phyloP scores from a whole-genome alignment of 2,888 invertebrate genomes.

The Cosmia trapezina region DNA sequence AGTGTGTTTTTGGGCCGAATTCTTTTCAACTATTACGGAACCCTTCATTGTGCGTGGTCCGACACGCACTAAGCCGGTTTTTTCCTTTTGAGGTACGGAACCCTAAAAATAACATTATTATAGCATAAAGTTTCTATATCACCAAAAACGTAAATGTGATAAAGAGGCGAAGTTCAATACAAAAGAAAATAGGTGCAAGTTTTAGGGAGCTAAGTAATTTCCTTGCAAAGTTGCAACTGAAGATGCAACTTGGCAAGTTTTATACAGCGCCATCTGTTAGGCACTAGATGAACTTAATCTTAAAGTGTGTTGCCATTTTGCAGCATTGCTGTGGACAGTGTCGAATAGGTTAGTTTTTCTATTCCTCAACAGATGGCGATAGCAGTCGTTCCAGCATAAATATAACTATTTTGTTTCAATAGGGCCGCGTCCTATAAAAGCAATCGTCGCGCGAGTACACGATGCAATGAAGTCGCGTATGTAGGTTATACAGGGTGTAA shows the following conservation, averaged over 20 bases:
- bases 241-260: neutral
- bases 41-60: no score
- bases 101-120: no score
- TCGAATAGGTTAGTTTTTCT: neutral
- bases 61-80: no score
- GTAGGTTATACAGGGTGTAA: no score
- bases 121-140: no score
- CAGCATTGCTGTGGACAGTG: no score
- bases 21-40: no score
- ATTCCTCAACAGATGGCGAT: constrained; percentile 33
- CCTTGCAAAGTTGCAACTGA: neutral
- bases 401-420: neutral
- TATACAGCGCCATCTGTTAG: constrained; percentile 26
- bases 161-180: neutral
- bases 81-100: no score
- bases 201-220: neutral
- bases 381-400: neutral
- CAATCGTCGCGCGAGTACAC: no score
- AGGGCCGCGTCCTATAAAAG: no score
- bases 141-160: neutral
- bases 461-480: no score
- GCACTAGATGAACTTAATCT: constrained; percentile 18
- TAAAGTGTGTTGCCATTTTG: neutral
- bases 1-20: no score
- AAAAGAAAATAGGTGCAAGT: neutral